These are phyloP conservation scores for Pollenia labialis DNA, from an alignment of 2,888 invertebrate genomes.

Conservation along the genomic window DNA sequence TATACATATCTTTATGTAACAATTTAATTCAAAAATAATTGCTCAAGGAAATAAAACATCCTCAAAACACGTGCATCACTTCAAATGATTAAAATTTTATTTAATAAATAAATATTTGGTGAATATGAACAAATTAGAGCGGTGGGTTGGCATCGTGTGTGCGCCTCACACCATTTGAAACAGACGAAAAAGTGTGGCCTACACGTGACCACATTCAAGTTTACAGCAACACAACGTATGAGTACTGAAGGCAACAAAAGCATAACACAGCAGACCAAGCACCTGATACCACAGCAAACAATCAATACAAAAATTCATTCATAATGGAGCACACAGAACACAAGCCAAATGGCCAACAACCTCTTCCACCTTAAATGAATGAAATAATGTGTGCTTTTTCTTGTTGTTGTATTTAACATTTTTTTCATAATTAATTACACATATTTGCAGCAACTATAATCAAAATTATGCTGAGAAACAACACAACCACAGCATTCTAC, in stretches of 20 bases:
- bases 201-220: conserved; percentile 70
- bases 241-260: background rate
- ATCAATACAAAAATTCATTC: conserved; percentile 50
- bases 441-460: conserved; percentile 65
- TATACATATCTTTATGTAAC: background rate
- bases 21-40: conserved; percentile 44
- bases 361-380: conserved; percentile 14
- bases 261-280: conserved; percentile 6
- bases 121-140: conserved; percentile 59
- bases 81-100: conserved; percentile 14
- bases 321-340: conserved; percentile 12
- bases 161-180: conserved; percentile 49
- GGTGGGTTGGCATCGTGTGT: conserved; percentile 47
- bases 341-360: conserved; percentile 23
- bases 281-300: conserved; percentile 45
- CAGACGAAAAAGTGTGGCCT: conserved; percentile 63
- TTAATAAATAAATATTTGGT: conserved; percentile 31
- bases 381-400: background rate
- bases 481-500: conserved; percentile 21
- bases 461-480: conserved; percentile 28
- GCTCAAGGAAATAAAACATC: conserved; percentile 4
- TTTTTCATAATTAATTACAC: conserved; percentile 63
- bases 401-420: background rate
- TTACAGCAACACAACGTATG: conserved; percentile 32
- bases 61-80: conserved; percentile 33